These are phyloP conservation scores for Telmatochromis bifrenatus DNA, from an alignment of 2,113 vertebrate species.

Conservation along the genomic window DNA sequence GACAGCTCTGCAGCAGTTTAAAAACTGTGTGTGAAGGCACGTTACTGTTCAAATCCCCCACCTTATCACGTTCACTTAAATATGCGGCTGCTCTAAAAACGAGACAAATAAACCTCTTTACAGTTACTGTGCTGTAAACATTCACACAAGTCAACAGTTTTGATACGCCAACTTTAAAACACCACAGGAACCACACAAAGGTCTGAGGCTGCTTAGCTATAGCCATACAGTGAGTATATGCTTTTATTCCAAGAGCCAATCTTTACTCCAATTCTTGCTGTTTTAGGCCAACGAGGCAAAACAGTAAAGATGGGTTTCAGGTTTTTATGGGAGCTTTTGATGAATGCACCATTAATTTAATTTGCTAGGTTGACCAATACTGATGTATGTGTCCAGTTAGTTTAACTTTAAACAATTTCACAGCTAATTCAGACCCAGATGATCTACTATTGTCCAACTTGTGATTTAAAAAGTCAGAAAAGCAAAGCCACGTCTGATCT, in stretches of 20 bases:
- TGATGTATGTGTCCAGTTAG: not conserved
- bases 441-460: not conserved
- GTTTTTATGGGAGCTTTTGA: not conserved
- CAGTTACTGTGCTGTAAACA: not conserved
- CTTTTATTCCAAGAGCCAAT: not conserved
- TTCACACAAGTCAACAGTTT: not conserved
- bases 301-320: not conserved
- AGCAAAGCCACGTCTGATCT: not conserved
- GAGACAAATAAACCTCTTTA: not conserved
- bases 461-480: not conserved
- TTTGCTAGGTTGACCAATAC: not conserved
- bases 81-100: not conserved
- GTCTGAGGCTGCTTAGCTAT: not conserved
- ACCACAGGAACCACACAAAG: not conserved
- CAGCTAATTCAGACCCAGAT: not conserved
- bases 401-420: not conserved
- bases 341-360: not conserved
- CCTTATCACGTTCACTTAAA: not conserved
- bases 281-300: not conserved
- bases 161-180: not conserved
- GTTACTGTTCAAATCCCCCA: not conserved
- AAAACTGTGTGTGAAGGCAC: not conserved
- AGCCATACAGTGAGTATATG: not conserved
- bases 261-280: not conserved
- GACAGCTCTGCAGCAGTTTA: not conserved